These are phyloP conservation scores for Trichomycterus rosablanca DNA, from an alignment of 2,113 vertebrate genomes.

Conservation along the genomic window DNA sequence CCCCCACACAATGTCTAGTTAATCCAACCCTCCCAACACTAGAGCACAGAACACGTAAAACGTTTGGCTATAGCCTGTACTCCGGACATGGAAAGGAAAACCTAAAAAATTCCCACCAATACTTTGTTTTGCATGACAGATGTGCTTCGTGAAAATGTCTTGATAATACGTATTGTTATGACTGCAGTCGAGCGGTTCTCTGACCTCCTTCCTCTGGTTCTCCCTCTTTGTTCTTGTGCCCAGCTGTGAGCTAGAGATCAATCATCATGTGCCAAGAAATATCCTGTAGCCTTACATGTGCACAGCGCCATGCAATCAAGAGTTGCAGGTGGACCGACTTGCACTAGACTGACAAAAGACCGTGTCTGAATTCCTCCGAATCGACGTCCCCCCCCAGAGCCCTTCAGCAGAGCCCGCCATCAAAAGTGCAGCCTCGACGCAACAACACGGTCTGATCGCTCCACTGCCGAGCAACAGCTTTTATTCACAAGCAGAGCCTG, in stretches of 20 bases:
- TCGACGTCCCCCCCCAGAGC: not conserved
- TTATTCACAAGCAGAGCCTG: not conserved
- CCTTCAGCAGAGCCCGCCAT: slow-evolving; percentile 8
- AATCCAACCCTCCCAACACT: too few species aligned
- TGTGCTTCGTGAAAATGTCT: not conserved
- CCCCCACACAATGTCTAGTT: too few species aligned
- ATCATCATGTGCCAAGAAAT: slow-evolving; percentile 9
- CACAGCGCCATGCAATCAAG: not conserved
- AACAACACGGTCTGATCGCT: not conserved
- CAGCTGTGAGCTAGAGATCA: slow-evolving; percentile 9
- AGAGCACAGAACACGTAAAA: too few species aligned
- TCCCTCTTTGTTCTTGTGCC: slow-evolving; percentile 15
- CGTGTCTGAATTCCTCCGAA: too few species aligned
- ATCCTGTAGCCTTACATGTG: slow-evolving; percentile 3
- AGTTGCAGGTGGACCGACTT: not conserved
- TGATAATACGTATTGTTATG: not conserved
- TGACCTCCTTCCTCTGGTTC: not conserved
- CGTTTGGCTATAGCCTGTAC: too few species aligned
- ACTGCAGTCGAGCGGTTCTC: not conserved
- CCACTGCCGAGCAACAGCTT: slow-evolving; percentile 11
- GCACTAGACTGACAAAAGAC: slow-evolving; percentile 2
- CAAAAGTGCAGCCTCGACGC: slow-evolving; percentile 2
- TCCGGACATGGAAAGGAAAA: too few species aligned
- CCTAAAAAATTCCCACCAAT: too few species aligned
- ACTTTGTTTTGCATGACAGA: not conserved